phyloP scores from a whole-genome alignment of 2,888 invertebrate genomes.

The Gnatocerus cornutus region DNA sequence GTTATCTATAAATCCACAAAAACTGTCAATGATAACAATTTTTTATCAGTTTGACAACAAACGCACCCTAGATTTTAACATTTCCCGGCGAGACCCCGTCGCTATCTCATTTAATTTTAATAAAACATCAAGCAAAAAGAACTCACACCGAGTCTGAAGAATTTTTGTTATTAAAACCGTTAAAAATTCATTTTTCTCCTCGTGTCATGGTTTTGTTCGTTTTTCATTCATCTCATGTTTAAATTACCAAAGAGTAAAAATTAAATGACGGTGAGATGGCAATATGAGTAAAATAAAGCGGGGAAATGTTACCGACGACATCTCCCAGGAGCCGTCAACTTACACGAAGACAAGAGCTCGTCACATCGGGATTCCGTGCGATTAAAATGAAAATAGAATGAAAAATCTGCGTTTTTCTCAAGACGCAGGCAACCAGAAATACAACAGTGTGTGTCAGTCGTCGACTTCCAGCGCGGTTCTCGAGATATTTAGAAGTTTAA shows the following conservation, averaged over 20 bases:
- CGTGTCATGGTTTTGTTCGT: conserved; percentile 27
- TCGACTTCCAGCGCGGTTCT: too few species aligned
- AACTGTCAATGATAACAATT: too few species aligned
- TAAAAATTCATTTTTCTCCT: conserved; percentile 34
- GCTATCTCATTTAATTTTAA: too few species aligned
- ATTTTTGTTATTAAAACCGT: conserved; percentile 30
- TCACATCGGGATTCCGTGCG: conserved; percentile 37
- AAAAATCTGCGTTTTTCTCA: conserved; percentile 9
- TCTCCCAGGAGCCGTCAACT: conserved; percentile 34
- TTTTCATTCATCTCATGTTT: conserved; percentile 33
- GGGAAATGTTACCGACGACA: conserved; percentile 24
- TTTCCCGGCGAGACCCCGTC: too few species aligned
- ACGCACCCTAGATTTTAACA: too few species aligned
- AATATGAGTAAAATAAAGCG: conserved; percentile 37
- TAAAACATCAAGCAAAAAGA: too few species aligned
- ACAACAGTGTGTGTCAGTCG: neutral
- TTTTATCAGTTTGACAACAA: too few species aligned
- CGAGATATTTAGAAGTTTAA: conserved; percentile 15
- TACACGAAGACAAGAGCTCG: conserved; percentile 37
- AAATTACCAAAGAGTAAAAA: conserved; percentile 35
- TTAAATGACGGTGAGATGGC: conserved; percentile 34
- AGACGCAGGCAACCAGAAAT: conserved; percentile 3
- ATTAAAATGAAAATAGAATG: conserved; percentile 40
- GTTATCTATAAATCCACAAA: too few species aligned
- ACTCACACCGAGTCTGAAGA: neutral